Percentiles rank a stretch among this genome's conserved stretches.
Conservation (phyloP, 2,888 invertebrate species). For the Mayetiola destructor region DNA sequence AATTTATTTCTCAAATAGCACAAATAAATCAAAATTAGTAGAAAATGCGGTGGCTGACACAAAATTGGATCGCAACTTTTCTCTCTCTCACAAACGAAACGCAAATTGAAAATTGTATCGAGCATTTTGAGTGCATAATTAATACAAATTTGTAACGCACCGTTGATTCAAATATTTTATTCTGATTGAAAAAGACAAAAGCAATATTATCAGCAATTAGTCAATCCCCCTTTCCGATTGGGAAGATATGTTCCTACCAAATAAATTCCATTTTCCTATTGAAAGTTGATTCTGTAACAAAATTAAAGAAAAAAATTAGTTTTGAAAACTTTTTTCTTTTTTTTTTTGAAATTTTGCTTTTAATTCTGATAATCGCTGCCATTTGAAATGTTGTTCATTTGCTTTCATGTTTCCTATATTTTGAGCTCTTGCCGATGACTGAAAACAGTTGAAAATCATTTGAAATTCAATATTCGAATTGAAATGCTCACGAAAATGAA, state of each 20-base stretch:
- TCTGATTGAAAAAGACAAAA: background rate
- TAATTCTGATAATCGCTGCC: background rate
- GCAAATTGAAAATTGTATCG: conserved; percentile 7
- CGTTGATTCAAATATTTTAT: conserved; percentile 8
- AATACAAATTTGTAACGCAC: conserved; percentile 13
- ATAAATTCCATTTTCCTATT: no score
- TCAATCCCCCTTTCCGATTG: no score
- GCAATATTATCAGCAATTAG: no score
- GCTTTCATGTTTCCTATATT: background rate
- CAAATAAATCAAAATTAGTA: conserved; percentile 11
- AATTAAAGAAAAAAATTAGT: no score
- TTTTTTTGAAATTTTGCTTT: conserved; percentile 5
- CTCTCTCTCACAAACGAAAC: no score
- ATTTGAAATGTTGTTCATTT: no score
- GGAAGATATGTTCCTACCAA: no score
- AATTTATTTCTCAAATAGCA: conserved; percentile 6
- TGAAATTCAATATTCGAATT: conserved; percentile 4
- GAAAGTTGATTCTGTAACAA: no score
- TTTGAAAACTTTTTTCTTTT: no score
- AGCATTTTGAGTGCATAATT: conserved; percentile 12
- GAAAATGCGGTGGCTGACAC: background rate
- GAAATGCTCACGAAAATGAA: background rate
- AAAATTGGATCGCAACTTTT: no score
- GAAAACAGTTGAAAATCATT: background rate
- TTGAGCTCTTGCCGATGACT: background rate